A percentile compares a stretch with the other conserved stretches of the same genome.
These are phyloP conservation scores for Apamea anceps DNA, from an alignment of 2,888 invertebrate genomes.

Conservation along the genomic window DNA sequence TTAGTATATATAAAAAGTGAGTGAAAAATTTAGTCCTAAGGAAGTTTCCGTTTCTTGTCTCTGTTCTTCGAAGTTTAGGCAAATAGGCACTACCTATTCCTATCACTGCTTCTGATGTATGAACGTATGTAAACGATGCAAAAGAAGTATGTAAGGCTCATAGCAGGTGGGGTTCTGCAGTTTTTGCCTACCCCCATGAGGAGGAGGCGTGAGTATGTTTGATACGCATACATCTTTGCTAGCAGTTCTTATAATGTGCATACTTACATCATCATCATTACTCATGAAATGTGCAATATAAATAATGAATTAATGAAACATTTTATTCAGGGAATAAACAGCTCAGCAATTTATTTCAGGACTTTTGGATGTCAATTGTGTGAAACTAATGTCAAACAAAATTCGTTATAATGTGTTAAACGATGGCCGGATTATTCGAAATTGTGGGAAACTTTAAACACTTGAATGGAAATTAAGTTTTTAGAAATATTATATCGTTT, in stretches of 20 bases:
- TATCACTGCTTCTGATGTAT: too few relatives aligned
- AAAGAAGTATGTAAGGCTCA: neutral
- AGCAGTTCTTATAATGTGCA: neutral
- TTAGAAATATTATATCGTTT: neutral
- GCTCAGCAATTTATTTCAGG: neutral
- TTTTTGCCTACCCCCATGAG: neutral
- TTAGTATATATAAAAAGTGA: too few relatives aligned
- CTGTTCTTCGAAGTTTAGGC: too few relatives aligned
- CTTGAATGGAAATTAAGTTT: neutral
- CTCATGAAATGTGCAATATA: too few relatives aligned
- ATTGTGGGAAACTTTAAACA: conserved; percentile 27
- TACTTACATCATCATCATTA: neutral
- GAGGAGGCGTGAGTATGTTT: neutral
- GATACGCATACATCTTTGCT: too few relatives aligned
- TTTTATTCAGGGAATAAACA: neutral
- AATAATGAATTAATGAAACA: neutral
- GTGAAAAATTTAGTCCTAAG: too few relatives aligned
- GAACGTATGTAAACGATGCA: neutral
- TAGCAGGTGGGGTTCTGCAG: neutral
- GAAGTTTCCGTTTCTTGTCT: too few relatives aligned
- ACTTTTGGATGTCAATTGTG: conserved; percentile 13
- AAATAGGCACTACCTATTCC: too few relatives aligned
- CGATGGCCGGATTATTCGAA: neutral
- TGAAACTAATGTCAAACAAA: conserved; percentile 6
- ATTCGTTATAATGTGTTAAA: neutral